phyloP scores from a whole-genome alignment of 1,140 invertebrate genomes.

The Drosophila willistoni region DNA sequence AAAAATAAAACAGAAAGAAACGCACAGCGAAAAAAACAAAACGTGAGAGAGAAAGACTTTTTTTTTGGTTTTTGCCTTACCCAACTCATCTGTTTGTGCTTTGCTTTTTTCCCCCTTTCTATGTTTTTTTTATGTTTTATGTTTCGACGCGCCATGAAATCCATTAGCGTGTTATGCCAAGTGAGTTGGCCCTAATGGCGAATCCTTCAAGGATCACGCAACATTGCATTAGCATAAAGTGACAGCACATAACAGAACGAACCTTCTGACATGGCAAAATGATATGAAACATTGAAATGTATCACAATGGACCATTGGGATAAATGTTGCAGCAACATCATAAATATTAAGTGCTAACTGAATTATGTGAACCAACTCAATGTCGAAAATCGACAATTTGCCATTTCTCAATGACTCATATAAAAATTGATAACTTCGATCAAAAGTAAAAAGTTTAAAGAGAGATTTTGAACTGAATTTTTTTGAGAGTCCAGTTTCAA shows the following conservation, averaged over 20 bases:
- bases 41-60: neutral
- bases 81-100: constrained; percentile 18
- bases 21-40: neutral
- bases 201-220: constrained; percentile 59
- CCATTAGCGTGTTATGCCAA: constrained; percentile 41
- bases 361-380: neutral
- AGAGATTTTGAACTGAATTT: too few species aligned
- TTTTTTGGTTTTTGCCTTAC: neutral
- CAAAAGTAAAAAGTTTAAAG: too few species aligned
- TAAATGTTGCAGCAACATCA: constrained; percentile 10
- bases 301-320: constrained; percentile 15
- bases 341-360: constrained; percentile 1
- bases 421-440: too few species aligned
- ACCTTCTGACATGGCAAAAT: constrained; percentile 43
- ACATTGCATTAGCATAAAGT: constrained; percentile 63
- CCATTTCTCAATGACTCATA: too few species aligned
- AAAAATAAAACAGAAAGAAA: neutral
- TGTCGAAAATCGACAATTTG: neutral
- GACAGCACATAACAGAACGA: constrained; percentile 37
- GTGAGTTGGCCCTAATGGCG: constrained; percentile 35
- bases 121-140: constrained; percentile 29
- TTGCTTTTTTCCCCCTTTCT: neutral
- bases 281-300: constrained; percentile 21
- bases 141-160: constrained; percentile 50
- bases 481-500: too few species aligned